Evolutionary conservation across 1,140 invertebrate genomes (phyloP), one percentile per base, ranked within the genome.

Genomic region (Manduca sexta): DNA sequence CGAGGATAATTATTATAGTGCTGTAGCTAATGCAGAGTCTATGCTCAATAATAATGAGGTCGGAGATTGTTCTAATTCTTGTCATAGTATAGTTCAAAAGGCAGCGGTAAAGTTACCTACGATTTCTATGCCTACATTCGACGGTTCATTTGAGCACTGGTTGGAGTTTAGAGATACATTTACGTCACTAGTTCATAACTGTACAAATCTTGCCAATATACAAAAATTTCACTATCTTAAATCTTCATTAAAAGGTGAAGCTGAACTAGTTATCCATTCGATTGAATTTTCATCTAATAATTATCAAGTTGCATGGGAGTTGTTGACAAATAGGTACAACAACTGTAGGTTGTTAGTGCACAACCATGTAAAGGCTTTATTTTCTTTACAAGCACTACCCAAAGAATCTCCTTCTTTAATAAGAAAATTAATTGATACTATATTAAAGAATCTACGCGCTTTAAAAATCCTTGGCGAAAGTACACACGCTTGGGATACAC

Each of bases 251-350:
- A 35, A 15, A 8, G 52, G 45, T 13, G 29, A 11, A n/a, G 52
- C 52, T 4, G n/a, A 15, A 11, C 10, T 31, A n/a, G 29, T 63
- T 0, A 59, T 73, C 10, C 33, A 57, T 0, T 57, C 64, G 2
- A 29, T 74, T 13, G 59, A 60, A 26, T 55, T 61, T 17, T 51
- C 62, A 0, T 52, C 51, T 1, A 18, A 34, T 6, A 75, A 77
- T 60, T 81, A 69, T 55, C n/a, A 42, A 0, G 41, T 62, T 12
- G 67, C 69, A 8, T 74, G 64, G 71, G 45, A 57, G 5, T 34
- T 64, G 7, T 29, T 80, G 4, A n/a, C 47, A 11, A 46, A 66
- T n/a, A 49, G 67, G 2, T 75, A 63, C 35, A 47, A 70, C 31
- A 72, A 74, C 26, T 49, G 45, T 13, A 18, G 59, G 4, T 45